Evolutionary conservation across 2,888 invertebrate species (phyloP), one percentile per base, ranked within the genome.

Genomic region (Lasioglossum pauxillum): DNA sequence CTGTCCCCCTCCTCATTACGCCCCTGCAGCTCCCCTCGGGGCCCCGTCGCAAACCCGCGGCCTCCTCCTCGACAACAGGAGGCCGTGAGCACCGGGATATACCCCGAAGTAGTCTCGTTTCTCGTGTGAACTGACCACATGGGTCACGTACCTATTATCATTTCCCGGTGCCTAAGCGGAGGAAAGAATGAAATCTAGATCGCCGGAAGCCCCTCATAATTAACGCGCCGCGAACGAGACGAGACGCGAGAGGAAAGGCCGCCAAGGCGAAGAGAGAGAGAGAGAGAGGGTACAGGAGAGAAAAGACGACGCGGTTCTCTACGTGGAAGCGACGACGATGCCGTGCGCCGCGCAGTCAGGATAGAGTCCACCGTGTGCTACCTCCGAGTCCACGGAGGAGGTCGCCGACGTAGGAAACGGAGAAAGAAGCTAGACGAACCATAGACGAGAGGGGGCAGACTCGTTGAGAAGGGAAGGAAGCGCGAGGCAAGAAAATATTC

Each of bases 71-170:
- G 38, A 82, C 78, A 74, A 46, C 75, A 79, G 82, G 74, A 69
- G 74, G 60, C 78, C 75, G 77, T 53, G 83, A 12, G 78, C 82
- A 75, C 77, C 57, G 44, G 75, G 76, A 71, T 49, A 73, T 49
- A 67, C 76, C 74, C 72, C 87, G 82, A 79, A 79, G 88, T 87
- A 86, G 81, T 93, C 94, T 94, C 93, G 92, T 94, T 94, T 93
- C 94, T 94, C 95, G 95, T 95, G 95, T 95, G 95, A 95, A 95
- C 95, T 95, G 95, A 95, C 95, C 95, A 95, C 95, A 94, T 93
- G 95, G 95, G 95, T 95, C 95, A 95, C 95, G 95, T 95, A 94
- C 94, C 94, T 95, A 95, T 95, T 95, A 95, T 95, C 95, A 94
- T 95, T 95, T 94, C 94, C 95, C 94, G 92, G 88, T 88, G 91